Evolutionary conservation across 2,888 invertebrate genomes (phyloP), one percentile per base, ranked within the genome.

Genomic region (Acleris sparsana): DNA sequence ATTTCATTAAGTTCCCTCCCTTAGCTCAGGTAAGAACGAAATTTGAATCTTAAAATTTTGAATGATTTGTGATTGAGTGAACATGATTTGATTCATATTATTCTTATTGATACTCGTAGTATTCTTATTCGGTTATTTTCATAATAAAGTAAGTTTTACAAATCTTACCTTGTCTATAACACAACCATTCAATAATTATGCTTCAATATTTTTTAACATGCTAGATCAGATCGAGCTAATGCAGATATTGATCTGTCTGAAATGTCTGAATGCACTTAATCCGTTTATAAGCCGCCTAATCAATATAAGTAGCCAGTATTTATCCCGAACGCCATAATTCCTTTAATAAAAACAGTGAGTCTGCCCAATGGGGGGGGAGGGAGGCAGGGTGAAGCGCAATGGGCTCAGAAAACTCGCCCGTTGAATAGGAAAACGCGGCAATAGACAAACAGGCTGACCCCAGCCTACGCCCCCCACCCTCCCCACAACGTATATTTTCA

Each of bases 361-460:
- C 80, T 81, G 82, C 83, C 81, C 78, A 78, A 77, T 77, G 73
- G 75, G 79, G 75, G 79, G 80, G 83, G 72, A 75, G 80, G 76
- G 86, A 83, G 79, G 83, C 78, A 39, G 39, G 73, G 78, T 84
- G 85, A 84, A 85, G 85, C 83, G 88, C 86, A 85, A 84, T 86
- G 87, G 88, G 88, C 89, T 90, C 88, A 90, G 92, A 88, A 90
- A 91, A 91, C 89, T 90, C 91, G 88, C 88, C 90, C 89, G 83
- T 85, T 91, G 91, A 91, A 90, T 89, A 89, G 88, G 85, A 90
- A 91, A 91, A 84, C 90, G 89, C 88, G 85, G 88, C 88, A 87
- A 89, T 92, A 92, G 92, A 92, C 90, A 92, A 92, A 91, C 92
- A 89, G 77, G 79, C 84, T 88, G 88, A 89, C 91, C 89, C 85